phyloP scores from a whole-genome alignment of 1,140 invertebrate species.

The Leptinotarsa undecemlineata region DNA sequence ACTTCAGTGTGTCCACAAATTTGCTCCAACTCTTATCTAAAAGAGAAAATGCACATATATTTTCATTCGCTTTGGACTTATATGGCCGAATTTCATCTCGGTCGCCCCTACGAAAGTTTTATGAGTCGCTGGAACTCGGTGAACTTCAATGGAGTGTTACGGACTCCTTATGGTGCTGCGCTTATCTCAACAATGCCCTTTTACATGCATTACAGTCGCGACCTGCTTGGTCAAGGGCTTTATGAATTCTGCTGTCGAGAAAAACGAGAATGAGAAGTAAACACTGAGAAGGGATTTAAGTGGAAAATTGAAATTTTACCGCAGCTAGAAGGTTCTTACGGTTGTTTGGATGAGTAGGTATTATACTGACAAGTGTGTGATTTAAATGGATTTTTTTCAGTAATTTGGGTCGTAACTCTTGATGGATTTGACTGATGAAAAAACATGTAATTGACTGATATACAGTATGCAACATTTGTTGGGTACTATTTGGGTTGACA shows the following conservation, averaged over 20 bases:
- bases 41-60: conserved; percentile 2
- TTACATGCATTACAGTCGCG: background rate
- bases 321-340: no score
- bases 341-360: no score
- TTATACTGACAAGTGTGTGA: no score
- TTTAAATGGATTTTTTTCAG: no score
- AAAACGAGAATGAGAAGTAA: background rate
- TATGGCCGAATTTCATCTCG: background rate
- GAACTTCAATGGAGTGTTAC: conserved; percentile 5
- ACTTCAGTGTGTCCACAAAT: background rate
- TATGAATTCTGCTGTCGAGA: background rate
- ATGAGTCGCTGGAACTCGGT: background rate
- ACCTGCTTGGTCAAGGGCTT: background rate
- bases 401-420: no score
- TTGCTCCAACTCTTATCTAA: background rate
- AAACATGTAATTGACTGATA: no score
- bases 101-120: background rate
- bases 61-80: background rate
- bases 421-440: no score
- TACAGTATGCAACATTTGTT: no score
- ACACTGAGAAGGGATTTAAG: no score
- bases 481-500: no score
- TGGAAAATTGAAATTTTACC: no score
- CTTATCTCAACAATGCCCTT: background rate
- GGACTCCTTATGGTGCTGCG: background rate